Evolutionary conservation across 2,888 invertebrate species (phyloP).

Genomic region (Julus scandinavius): DNA sequence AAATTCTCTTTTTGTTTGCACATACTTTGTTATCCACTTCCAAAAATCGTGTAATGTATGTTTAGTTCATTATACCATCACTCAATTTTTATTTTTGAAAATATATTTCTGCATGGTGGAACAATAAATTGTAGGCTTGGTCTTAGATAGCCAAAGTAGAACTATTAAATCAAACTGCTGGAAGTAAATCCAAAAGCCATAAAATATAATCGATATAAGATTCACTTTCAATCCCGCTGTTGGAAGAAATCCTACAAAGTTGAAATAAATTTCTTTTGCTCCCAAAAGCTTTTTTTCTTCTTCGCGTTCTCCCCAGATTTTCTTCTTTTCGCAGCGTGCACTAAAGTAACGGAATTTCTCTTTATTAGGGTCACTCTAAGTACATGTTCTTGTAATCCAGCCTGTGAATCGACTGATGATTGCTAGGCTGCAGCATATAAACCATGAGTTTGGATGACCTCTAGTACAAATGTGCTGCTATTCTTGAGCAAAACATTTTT

Average conservation of each 20-base stretch:
- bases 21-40: background rate
- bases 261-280: slow-evolving; percentile 39
- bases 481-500: background rate
- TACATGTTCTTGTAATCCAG: slow-evolving; percentile 27
- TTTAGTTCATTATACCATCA: background rate
- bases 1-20: background rate
- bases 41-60: background rate
- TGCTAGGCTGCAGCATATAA: background rate
- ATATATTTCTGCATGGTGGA: slow-evolving; percentile 8
- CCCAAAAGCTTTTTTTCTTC: slow-evolving; percentile 2
- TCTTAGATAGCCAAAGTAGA: background rate
- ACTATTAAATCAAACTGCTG: slow-evolving; percentile 38
- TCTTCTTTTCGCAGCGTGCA: background rate
- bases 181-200: slow-evolving; percentile 24
- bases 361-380: slow-evolving; percentile 11
- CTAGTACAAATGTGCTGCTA: background rate
- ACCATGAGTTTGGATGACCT: background rate
- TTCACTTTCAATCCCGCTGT: slow-evolving; percentile 26
- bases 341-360: slow-evolving; percentile 42
- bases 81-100: background rate
- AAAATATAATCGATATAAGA: slow-evolving; percentile 42
- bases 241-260: slow-evolving; percentile 36
- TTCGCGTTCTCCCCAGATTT: background rate
- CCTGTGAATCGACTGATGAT: background rate
- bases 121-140: slow-evolving; percentile 3